Evolutionary conservation across 2,797 vertebrate species (phyloP).

Genomic region (Hippoglossus hippoglossus): DNA sequence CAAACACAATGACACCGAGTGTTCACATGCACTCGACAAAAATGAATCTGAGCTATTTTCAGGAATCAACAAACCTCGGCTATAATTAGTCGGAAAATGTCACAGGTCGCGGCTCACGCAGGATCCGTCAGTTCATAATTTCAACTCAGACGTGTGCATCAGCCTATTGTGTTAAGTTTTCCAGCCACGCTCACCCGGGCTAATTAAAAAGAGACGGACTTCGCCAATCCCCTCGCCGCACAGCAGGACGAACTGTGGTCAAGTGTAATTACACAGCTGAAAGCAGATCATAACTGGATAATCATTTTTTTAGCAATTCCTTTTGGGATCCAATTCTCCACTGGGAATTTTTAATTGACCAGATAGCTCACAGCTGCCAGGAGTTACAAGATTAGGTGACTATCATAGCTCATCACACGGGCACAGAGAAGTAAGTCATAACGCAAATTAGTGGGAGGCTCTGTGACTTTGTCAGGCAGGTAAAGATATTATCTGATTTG

Average conservation of each 20-base stretch:
- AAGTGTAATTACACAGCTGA: slow-evolving; percentile 77
- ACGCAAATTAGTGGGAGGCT: slow-evolving; percentile 73
- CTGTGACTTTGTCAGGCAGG: slow-evolving; percentile 68
- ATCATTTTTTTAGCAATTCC: slow-evolving; percentile 71
- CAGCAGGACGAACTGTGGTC: slow-evolving; percentile 67
- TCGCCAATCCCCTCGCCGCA: slow-evolving; percentile 56
- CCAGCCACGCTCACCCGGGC: slow-evolving; percentile 55
- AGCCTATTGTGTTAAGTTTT: slow-evolving; percentile 38
- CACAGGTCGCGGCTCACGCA: slow-evolving; percentile 26
- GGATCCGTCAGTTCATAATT: slow-evolving; percentile 19
- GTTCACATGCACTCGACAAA: slow-evolving; percentile 10
- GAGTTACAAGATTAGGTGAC: slow-evolving; percentile 76
- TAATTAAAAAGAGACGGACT: slow-evolving; percentile 75
- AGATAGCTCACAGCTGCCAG: slow-evolving; percentile 70
- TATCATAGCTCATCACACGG: slow-evolving; percentile 68
- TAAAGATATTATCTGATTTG: slow-evolving; percentile 74
- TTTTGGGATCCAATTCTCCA: slow-evolving; percentile 68
- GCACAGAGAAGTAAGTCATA: slow-evolving; percentile 66
- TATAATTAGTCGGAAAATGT: slow-evolving; percentile 27
- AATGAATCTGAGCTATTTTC: slow-evolving; percentile 29
- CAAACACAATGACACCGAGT: background rate
- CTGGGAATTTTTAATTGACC: slow-evolving; percentile 76
- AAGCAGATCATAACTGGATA: slow-evolving; percentile 77
- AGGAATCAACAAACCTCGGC: slow-evolving; percentile 28
- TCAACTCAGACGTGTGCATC: slow-evolving; percentile 12